Conservation (phyloP, 35 echinoderm and acorn worm genomes). For the Stichopus chloronotus region DNA sequence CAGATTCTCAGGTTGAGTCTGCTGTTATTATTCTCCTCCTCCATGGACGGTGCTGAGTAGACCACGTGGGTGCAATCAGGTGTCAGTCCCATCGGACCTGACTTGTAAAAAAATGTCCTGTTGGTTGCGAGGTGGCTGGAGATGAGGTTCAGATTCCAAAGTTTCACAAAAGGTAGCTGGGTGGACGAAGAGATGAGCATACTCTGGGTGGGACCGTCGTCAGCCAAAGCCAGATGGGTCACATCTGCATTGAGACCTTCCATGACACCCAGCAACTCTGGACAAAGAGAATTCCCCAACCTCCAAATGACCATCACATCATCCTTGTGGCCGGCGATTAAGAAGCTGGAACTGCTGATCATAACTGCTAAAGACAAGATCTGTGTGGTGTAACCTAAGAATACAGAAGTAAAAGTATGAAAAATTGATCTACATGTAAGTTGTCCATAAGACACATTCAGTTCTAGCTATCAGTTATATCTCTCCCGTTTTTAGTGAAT, state of each 20-base stretch:
- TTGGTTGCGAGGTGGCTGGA: constrained; percentile 13
- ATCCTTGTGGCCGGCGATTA: constrained; percentile 20
- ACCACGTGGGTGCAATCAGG: background rate
- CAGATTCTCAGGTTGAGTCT: constrained; percentile 9
- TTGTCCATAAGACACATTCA: too few species aligned
- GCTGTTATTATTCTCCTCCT: background rate
- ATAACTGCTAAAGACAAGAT: background rate
- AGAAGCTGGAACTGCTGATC: background rate
- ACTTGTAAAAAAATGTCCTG: constrained; percentile 47
- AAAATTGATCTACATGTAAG: background rate
- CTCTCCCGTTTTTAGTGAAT: too few species aligned
- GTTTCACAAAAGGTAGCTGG: constrained; percentile 13
- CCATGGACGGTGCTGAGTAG: background rate
- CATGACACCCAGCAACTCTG: constrained; percentile 26
- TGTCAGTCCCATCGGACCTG: constrained; percentile 20
- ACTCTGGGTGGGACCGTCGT: background rate
- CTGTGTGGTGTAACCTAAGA: constrained; percentile 9
- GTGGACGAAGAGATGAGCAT: constrained; percentile 34
- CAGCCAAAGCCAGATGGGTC: background rate
- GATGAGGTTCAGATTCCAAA: constrained; percentile 38
- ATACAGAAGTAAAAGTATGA: background rate
- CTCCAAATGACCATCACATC: constrained; percentile 39
- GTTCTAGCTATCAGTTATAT: too few species aligned
- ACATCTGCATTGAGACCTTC: constrained; percentile 46
- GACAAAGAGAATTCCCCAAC: background rate